Evolutionary conservation across 2,113 vertebrate genomes (phyloP), one percentile per base, ranked within the genome.

Genomic region (Thinocorus orbignyianus): DNA sequence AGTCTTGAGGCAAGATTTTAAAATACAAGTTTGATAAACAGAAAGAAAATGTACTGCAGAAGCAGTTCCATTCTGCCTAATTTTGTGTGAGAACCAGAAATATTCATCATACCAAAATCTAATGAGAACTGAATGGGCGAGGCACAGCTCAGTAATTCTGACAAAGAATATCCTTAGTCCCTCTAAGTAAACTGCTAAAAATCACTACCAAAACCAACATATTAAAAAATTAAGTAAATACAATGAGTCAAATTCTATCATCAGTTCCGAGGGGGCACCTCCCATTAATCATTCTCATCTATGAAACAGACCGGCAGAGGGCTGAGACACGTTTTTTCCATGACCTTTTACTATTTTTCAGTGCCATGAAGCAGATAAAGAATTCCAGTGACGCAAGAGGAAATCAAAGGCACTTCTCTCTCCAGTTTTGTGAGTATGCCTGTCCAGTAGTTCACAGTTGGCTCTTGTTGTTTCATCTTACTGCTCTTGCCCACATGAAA

Each of bases 341-440:
- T 86, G 49, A 88, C 52, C 70, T 95, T 93, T 64, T 11, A 90
- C 31, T 96, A 61, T 81, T 94, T 93, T 86, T 83, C 64, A 90
- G 30, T 54, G 77, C 69, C 69, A 71, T 31, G 17, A 92, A 86
- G 73, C 72, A 93, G 86, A 93, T 93, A 94, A 91, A 92, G 84
- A 88, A 86, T 90, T 92, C 54, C 88, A 64, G n/a, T 83, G 80
- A 83, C 2, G 17, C 41, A 90, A 88, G 48, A 83, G 72, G 74
- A 96, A 86, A 78, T 42, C 5, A 10, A 83, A 69, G 11, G n/a
- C 55, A 35, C 31, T 83, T 89, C 77, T 74, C 46, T 74, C 55
- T 31, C 37, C 54, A 70, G 11, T 86, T 89, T 90, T 74, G 85
- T 70, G 89, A 87, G 90, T 81, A 15, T 37, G 37, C 30, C 61